Conservation (phyloP, 2,113 vertebrate genomes). For the Chaetodon auriga region DNA sequence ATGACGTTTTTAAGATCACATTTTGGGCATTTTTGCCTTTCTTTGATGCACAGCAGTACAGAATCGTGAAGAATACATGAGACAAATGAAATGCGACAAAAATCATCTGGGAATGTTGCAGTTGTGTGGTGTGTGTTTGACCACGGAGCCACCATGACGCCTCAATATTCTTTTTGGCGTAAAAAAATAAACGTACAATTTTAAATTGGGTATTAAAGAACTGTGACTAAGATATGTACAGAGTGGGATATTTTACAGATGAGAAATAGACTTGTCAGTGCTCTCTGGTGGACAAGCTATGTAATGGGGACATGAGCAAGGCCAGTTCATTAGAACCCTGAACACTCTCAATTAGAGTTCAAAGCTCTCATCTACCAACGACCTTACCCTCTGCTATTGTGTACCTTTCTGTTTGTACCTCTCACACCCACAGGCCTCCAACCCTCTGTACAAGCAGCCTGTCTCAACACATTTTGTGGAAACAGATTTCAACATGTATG, state of each 20-base stretch:
- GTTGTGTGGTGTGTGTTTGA: too few species aligned
- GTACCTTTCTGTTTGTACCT: neutral
- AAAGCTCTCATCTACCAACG: neutral
- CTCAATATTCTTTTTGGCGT: too few species aligned
- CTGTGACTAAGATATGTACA: too few species aligned
- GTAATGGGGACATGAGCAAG: neutral
- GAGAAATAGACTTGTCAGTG: too few species aligned
- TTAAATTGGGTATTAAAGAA: neutral
- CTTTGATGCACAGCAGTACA: neutral
- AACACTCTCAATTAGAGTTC: neutral
- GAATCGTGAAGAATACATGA: neutral
- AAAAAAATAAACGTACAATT: too few species aligned
- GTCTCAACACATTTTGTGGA: slow-evolving; percentile 90
- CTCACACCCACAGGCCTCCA: slow-evolving; percentile 88
- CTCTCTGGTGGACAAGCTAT: too few species aligned
- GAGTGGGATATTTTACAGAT: too few species aligned
- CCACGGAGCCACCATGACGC: too few species aligned
- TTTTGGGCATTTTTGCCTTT: neutral
- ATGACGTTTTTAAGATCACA: neutral
- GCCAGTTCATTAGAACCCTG: neutral
- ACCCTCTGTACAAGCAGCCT: slow-evolving; percentile 95
- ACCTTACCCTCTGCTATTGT: neutral
- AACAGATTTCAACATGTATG: slow-evolving; percentile 90
- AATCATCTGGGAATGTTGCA: too few species aligned
- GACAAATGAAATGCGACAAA: too few species aligned